Conservation (phyloP, 2,113 vertebrate species). For the Pampusana beccarii region DNA sequence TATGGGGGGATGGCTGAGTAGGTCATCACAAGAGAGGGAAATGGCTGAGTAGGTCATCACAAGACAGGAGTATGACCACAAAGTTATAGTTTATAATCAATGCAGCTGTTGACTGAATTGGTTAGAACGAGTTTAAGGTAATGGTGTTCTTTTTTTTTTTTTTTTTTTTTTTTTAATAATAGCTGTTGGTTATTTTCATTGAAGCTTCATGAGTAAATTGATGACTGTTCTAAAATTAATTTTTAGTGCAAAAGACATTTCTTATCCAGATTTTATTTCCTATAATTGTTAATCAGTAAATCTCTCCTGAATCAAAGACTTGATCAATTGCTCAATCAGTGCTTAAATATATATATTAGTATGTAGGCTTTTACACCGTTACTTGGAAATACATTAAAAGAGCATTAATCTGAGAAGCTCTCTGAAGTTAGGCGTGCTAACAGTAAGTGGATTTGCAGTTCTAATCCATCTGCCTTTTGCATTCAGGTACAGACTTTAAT, state of each 20-base stretch:
- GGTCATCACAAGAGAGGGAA: no score
- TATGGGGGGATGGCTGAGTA: neutral
- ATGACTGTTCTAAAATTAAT: neutral
- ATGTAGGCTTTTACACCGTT: neutral
- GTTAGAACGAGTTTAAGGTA: neutral
- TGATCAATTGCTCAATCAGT: neutral
- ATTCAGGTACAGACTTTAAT: constrained; percentile 17
- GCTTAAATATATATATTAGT: neutral
- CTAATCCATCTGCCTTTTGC: constrained; percentile 28
- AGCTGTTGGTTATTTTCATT: neutral
- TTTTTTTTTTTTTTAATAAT: neutral
- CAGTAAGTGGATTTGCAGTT: constrained; percentile 40
- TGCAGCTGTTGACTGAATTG: neutral
- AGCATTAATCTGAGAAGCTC: neutral
- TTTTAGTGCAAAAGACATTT: neutral
- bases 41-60: neutral
- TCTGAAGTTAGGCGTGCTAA: constrained; percentile 17
- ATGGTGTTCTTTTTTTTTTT: no score
- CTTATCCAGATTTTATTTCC: neutral
- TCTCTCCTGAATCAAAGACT: neutral
- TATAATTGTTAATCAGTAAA: neutral
- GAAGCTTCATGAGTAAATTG: neutral
- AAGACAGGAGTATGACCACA: neutral
- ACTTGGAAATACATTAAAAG: constrained; percentile 39
- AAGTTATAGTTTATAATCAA: neutral